Evolutionary conservation across 2,113 vertebrate genomes (phyloP), one percentile per base, ranked within the genome.

Genomic region (Lophura nycthemera): DNA sequence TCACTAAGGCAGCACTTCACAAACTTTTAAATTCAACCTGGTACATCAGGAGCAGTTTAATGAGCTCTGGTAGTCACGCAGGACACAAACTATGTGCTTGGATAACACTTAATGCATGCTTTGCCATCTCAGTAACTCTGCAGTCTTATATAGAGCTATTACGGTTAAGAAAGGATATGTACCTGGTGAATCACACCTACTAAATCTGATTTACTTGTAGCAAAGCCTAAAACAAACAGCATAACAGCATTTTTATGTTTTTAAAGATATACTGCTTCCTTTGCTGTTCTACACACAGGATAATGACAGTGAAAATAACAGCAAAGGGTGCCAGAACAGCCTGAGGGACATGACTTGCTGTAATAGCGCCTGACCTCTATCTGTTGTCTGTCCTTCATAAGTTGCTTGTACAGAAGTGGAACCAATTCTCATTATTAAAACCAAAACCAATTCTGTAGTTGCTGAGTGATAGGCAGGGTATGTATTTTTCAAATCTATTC

Each of bases 171-270:
- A 93, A 95, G 91, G 80, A 72, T 82, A 92, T 75, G 74, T 90
- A 86, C 65, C 86, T 76, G 94, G 66, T 91, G 93, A 96, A 95
- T 94, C 80, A 83, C 90, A 91, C 43, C 83, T 61, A 64, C 91
- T 94, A 96, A 95, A 92, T 92, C 91, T 95, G 91, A 94, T 95
- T 95, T 95, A 94, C 90, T 93, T 47, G 70, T 86, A 73, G 90
- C 86, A 86, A 90, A 94, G 86, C 90, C 84, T 72, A 69, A 94
- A 97, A 88, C 94, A 95, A 95, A 92, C 88, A 95, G 90, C 73
- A 73, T 73, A 79, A 82, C 47, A 32, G n/a, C 85, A 76, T 69
- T 92, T 54, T 27, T 54, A 30, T 54, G 27, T 16, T 54, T 54
- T 54, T 54, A 54, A 56, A 83, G 88, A 94, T 78, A 34, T 86